Evolutionary conservation across 2,888 invertebrate species (phyloP), one percentile per base, ranked within the genome.

Genomic region (Lepidochrysops patricia): DNA sequence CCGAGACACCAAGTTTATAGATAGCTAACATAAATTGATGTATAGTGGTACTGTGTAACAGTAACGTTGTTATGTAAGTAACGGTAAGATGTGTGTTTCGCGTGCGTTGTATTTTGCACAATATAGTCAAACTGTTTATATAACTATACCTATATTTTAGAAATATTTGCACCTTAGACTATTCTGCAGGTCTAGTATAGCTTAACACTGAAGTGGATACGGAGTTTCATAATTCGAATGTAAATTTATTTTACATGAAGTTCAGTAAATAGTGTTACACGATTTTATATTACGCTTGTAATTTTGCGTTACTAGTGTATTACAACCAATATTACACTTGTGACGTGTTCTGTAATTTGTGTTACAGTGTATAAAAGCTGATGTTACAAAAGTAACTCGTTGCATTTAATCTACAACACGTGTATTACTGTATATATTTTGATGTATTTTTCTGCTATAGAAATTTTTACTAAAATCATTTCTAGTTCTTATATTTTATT

Each of bases 111-210:
- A 87, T 83, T 84, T 79, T 78, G 84, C 87, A 87, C 88, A 82
- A 72, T 74, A 81, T 86, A 84, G 81, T 62, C 56, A 70, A 79
- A 77, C 75, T 71, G 77, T 84, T 84, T 81, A 84, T 84, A 84
- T 67, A 84, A 80, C 82, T 84, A 76, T 73, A 76, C 73, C 72
- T 77, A 82, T 89, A 88, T 89, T 89, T 89, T 87, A 88, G 88
- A 85, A 79, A 82, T 89, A 89, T 89, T 88, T 89, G 88, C 88
- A 89, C 88, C 84, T 79, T 87, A 88, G 87, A 82, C 80, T 84
- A 82, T 80, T 79, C 77, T 79, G 88, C 88, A 85, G 85, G 80
- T 76, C 80, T 84, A 85, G 82, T 74, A 73, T 80, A 78, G 58
- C 58, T 59, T 59, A 25, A 50, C 50, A 23, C 19, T 19, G n/a